phyloP scores from a whole-genome alignment of 1,140 invertebrate species.

The Drosophila malerkotliana region DNA sequence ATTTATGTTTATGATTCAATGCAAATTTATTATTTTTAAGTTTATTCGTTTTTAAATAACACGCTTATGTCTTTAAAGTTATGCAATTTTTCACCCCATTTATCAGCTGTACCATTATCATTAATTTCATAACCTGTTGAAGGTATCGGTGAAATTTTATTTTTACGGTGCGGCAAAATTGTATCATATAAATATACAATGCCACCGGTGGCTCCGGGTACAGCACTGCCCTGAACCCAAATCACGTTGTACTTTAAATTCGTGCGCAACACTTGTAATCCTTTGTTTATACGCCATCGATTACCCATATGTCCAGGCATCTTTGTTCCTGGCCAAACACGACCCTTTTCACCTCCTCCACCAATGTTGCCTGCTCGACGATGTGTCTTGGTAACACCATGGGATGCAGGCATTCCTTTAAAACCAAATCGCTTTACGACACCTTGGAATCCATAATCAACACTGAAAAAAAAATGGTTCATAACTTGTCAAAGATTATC shows the following conservation, averaged over 20 bases:
- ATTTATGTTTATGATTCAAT: no score
- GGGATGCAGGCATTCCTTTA: slow-evolving; percentile 95
- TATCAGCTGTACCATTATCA: slow-evolving; percentile 85
- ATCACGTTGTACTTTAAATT: slow-evolving; percentile 97
- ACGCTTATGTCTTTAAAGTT: slow-evolving; percentile 79
- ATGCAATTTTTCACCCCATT: slow-evolving; percentile 77
- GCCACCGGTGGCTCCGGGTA: slow-evolving; percentile 93
- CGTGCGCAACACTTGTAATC: slow-evolving; percentile 93
- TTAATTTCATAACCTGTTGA: slow-evolving; percentile 89
- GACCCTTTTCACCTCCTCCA: slow-evolving; percentile 91
- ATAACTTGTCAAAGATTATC: no score
- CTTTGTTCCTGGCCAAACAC: slow-evolving; percentile 97
- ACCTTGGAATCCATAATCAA: slow-evolving; percentile 98
- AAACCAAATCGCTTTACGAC: slow-evolving; percentile 98
- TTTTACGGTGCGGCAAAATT: slow-evolving; percentile 87
- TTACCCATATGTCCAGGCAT: slow-evolving; percentile 99
- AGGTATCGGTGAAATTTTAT: slow-evolving; percentile 88
- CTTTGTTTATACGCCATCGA: slow-evolving; percentile 88
- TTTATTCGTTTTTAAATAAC: slow-evolving; percentile 64
- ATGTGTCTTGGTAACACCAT: slow-evolving; percentile 98
- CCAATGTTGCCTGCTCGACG: slow-evolving; percentile 96
- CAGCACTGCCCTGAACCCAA: slow-evolving; percentile 91
- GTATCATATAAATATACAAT: slow-evolving; percentile 94
- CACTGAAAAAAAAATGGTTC: slow-evolving; percentile 84
- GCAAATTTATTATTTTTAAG: not conserved